Evolutionary conservation across 92 coral and sea anemone genomes (phyloP), one percentile per base, ranked within the genome.

Genomic region (Nematostella vectensis): DNA sequence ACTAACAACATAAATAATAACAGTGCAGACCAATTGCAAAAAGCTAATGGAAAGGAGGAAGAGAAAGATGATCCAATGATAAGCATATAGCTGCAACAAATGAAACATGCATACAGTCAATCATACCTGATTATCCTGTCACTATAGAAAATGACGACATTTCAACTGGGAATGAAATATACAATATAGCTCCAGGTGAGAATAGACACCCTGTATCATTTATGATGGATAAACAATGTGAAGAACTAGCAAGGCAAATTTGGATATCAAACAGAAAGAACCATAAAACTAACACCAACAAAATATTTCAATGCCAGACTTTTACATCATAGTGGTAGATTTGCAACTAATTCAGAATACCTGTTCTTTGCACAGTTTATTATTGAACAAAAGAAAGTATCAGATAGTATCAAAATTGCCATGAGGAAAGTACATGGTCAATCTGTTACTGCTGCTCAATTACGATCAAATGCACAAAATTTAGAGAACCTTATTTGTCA

Each of bases 91-190:
- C 56, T 12, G 58, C 81, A 48, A 58, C 58, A 48, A 55, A 55
- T 29, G 80, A 79, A 45, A 79, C 80, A 59, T 79, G 76, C 45
- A 57, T 79, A 63, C 86, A 79, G 59, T 61, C 86, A 2, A 29
- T 40, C 12, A 16, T 72, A 23, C 87, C 88, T 55, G 65, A 68
- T 54, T 74, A 74, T 62, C 74, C 69, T 61, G 51, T 67, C 33
- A 59, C 27, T 50, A 12, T 23, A 10, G 67, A 63, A 17, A 54
- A 69, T 17, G 26, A 17, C 38, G 42, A 59, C 23, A 39, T 47
- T 21, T 67, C 75, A 27, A 15, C 62, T 19, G 87, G 87, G 62
- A 74, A 55, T 31, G 81, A 79, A 68, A 43, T 73, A 31, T 73
- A 50, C 55, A 73, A 56, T 57, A 57, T 78, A 39, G 85, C 62